Evolutionary conservation across 2,797 vertebrate species (phyloP), one percentile per base, ranked within the genome.

Genomic region (Echiichthys vipera): DNA sequence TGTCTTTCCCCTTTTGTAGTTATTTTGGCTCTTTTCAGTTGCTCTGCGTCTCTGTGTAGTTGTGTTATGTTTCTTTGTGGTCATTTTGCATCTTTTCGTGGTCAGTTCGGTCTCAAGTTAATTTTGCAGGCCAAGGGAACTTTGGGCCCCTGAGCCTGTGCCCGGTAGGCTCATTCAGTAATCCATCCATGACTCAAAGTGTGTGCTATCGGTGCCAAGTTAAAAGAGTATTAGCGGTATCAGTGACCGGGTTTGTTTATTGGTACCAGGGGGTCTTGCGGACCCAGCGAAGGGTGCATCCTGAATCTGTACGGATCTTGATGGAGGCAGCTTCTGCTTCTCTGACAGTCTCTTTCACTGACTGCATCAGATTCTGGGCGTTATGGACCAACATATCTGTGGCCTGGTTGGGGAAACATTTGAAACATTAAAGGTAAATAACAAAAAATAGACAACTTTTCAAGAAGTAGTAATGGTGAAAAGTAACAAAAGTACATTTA

Each of bases 241-340:
- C 49, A 71, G 45, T 17, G 30, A 22, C 22, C 47, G 22, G 34
- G 47, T 49, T 50, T 39, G 50, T 77, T 95, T 96, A 99, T 91
- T 99, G 98, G 93, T 99, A 99, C 98, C 98, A 99, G 1, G 98
- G 98, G 72, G 98, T 99, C 91, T 99, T 99, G 84, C 98, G 95
- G 71, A 98, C 98, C 98, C 98, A 99, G 86, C 97, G 98, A 42
- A 99, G 96, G 59, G 98, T 97, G 91, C 95, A 98, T 39, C 98
- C 98, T 75, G 98, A 95, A 50, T 99, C 98, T 67, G 98, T 99
- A 90, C 98, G 96, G 77, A 99, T 99, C 94, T 98, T 99, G 87
- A 99, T 99, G 71, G 98, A 99, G 17, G 98, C 98, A 6, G 98
- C 98, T 87, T 99, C 98, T 18, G 98, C 98, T 90, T 99, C 98